A percentile compares a stretch with the other conserved stretches of the same genome.
Evolutionary conservation across 1,140 invertebrate species (phyloP).

Genomic region (Onthophagus taurus): DNA sequence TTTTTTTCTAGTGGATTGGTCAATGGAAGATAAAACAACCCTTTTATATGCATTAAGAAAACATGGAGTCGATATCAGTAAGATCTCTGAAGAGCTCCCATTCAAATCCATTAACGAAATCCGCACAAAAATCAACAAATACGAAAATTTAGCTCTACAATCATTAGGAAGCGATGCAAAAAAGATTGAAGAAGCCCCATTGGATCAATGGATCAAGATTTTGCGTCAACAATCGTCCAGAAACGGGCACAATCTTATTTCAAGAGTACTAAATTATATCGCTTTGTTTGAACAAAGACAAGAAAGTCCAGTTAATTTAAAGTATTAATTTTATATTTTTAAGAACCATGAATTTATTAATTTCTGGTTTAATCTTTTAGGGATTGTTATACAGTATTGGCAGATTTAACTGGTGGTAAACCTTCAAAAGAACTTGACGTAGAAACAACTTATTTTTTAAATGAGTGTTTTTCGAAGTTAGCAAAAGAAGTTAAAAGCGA

Average conservation of each 20-base stretch:
- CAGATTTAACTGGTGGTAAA: conserved; percentile 14
- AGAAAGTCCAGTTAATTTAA: conserved; percentile 7
- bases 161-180: conserved; percentile 1
- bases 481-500: conserved; percentile 14
- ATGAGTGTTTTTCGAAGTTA: conserved; percentile 14
- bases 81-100: conserved; percentile 13
- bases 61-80: conserved; percentile 14
- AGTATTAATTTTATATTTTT: too few species aligned
- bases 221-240: conserved; percentile 8
- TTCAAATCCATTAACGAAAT: conserved; percentile 14
- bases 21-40: conserved; percentile 14
- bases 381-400: conserved; percentile 18
- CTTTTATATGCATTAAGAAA: conserved; percentile 13
- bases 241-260: conserved; percentile 9
- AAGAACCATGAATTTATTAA: too few species aligned
- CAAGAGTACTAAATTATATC: conserved; percentile 18
- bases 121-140: conserved; percentile 9
- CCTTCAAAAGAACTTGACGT: conserved; percentile 14
- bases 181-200: conserved; percentile 12
- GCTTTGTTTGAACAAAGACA: conserved; percentile 14
- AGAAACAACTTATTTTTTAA: conserved; percentile 11
- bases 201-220: conserved; percentile 18
- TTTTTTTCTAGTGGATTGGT: conserved; percentile 17
- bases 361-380: conserved; percentile 16
- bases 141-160: conserved; percentile 11